Evolutionary conservation across 2,113 vertebrate species (phyloP), one percentile per base, ranked within the genome.

Genomic region (Acinonyx jubatus): DNA sequence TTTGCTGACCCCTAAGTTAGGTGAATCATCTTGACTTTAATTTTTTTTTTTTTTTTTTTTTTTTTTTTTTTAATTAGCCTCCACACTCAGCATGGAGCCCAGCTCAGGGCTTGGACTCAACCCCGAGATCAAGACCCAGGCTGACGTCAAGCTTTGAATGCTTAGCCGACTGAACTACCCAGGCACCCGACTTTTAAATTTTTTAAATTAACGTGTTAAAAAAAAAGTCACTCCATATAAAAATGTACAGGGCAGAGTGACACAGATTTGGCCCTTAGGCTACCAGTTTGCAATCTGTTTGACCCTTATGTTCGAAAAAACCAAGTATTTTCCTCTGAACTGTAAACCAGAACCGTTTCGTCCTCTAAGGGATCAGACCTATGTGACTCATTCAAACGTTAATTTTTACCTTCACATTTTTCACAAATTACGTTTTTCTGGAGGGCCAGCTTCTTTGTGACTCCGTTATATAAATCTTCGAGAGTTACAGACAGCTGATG

Each of bases 351-450:
- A 41, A 52, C 10, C 45, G 36, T 66, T 92, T 71, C 33, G 13
- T 55, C 65, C 89, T 83, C 27, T n/a, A 55, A 94, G 33, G 57
- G 21, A 55, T 71, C 61, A 86, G 61, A 86, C n/a, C 41, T 31
- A 9, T 29, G 61, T 82, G 33, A 87, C 4, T 79, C 48, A 36
- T 19, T 92, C 7, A 18, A 23, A 96, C 89, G 68, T 52, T 81
- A 66, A 36, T 36, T 25, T 98, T 89, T 99, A 99, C 99, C 99
- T 94, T 99, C 99, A 98, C 99, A 99, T 98, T 99, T 99, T 82
- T 99, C 99, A 99, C 99, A 99, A 98, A 99, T 99, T 0, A 99
- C 96, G 45, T 99, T 99, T 98, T 99, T 99, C 97, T 99, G 99
- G 92, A 99, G 99, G n/a, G 99, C 99, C 83, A 99, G 98, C 97